Evolutionary conservation across 1,140 invertebrate species (phyloP).

Genomic region (Globodera rostochiensis): DNA sequence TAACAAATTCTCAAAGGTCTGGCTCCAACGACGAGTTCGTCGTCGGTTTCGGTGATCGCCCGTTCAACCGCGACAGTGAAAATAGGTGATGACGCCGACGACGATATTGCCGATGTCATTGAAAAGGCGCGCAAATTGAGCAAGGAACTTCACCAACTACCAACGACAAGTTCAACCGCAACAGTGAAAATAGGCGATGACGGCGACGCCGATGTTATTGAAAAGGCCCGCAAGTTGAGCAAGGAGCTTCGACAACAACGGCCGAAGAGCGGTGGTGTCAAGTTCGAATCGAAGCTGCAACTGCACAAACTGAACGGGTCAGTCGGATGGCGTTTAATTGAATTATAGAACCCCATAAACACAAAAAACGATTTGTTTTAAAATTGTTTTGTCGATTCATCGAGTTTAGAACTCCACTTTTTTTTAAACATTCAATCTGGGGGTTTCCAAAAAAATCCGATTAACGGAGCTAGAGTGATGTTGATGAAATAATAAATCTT

Average conservation of each 20-base stretch:
- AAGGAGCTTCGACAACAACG: background rate
- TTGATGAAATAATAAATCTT: too few species aligned
- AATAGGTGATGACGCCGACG: background rate
- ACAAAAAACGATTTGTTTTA: too few species aligned
- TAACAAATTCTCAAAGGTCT: too few species aligned
- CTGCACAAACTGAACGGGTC: conserved; percentile 11
- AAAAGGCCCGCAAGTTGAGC: background rate
- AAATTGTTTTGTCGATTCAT: too few species aligned
- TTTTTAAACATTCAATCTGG: too few species aligned
- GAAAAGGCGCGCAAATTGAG: background rate
- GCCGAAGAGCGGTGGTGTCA: background rate
- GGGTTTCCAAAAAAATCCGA: too few species aligned
- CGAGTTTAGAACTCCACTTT: too few species aligned
- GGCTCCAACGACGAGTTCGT: too few species aligned
- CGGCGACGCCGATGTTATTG: too few species aligned
- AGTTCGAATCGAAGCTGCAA: background rate
- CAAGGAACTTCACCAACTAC: background rate
- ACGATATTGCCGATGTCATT: too few species aligned
- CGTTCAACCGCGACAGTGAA: background rate
- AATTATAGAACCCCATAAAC: too few species aligned
- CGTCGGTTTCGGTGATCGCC: background rate
- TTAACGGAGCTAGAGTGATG: too few species aligned
- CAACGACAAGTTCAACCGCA: background rate
- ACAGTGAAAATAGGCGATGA: background rate
- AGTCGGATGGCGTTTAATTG: background rate